Conservation (phyloP, 2,888 invertebrate species). For the Agonum fuliginosum region DNA sequence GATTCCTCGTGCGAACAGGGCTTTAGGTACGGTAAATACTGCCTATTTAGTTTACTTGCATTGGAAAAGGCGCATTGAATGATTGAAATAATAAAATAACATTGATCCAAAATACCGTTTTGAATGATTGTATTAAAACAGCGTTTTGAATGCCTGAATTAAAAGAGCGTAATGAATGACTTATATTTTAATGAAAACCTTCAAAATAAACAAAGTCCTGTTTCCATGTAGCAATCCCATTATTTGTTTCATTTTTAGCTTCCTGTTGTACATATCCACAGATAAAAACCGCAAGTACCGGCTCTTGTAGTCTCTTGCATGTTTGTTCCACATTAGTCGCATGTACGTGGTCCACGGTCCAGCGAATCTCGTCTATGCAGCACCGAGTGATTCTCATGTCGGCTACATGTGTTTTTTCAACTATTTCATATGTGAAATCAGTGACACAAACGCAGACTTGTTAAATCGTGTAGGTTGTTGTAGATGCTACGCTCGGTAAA, state of each 20-base stretch:
- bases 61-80: too few species aligned
- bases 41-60: too few species aligned
- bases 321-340: not conserved
- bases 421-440: conserved; percentile 37
- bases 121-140: too few species aligned
- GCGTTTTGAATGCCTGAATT: too few species aligned
- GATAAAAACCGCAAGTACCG: not conserved
- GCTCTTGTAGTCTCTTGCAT: too few species aligned
- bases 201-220: too few species aligned
- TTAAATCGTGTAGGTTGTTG: conserved; percentile 4
- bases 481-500: conserved; percentile 19
- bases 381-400: not conserved
- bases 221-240: not conserved
- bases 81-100: too few species aligned
- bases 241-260: not conserved
- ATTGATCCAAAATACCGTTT: too few species aligned
- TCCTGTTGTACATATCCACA: not conserved
- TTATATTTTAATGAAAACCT: too few species aligned
- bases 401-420: conserved; percentile 3
- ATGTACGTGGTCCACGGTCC: not conserved
- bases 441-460: conserved; percentile 17
- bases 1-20: too few species aligned
- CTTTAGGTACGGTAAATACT: too few species aligned
- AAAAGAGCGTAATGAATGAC: too few species aligned
- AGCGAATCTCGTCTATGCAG: not conserved